Percentiles rank a stretch among this genome's conserved stretches.
Conservation (phyloP, 2,888 invertebrate genomes). For the Embidobia sp. region DNA sequence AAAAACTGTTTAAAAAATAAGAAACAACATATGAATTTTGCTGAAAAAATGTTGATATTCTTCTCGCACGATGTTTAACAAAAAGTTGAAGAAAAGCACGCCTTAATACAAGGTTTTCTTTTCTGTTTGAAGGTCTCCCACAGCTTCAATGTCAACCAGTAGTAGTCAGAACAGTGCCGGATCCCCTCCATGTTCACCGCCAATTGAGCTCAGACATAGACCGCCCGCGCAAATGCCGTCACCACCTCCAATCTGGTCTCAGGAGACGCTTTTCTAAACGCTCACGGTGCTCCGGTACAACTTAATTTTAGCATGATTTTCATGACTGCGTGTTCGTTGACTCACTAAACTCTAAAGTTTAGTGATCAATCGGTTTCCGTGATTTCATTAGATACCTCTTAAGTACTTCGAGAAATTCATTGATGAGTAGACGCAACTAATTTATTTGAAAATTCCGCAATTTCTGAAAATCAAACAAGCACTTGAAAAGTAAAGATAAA, state of each 20-base stretch:
- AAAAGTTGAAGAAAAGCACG: background rate
- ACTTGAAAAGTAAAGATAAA: too few relatives aligned
- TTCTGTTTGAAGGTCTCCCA: slow-evolving; percentile 71
- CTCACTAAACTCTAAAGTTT: too few relatives aligned
- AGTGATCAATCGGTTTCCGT: too few relatives aligned
- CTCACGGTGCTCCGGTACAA: slow-evolving; percentile 37
- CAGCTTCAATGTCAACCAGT: slow-evolving; percentile 75
- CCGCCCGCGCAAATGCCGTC: slow-evolving; percentile 75
- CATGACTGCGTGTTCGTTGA: slow-evolving; percentile 4
- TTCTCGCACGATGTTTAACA: slow-evolving; percentile 6
- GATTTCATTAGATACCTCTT: too few relatives aligned
- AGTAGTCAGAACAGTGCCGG: slow-evolving; percentile 76
- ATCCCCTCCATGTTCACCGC: slow-evolving; percentile 74
- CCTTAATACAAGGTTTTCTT: slow-evolving; percentile 37
- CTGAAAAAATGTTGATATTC: slow-evolving; percentile 2
- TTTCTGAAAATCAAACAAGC: too few relatives aligned
- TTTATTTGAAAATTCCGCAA: too few relatives aligned
- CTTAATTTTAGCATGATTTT: slow-evolving; percentile 30
- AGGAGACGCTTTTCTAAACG: slow-evolving; percentile 90
- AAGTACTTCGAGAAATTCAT: too few relatives aligned
- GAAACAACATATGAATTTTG: too few relatives aligned
- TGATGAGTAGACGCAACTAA: too few relatives aligned
- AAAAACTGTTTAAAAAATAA: too few relatives aligned
- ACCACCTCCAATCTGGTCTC: slow-evolving; percentile 84
- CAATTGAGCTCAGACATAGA: slow-evolving; percentile 77